Base-by-base conservation (phyloP, 1,140 invertebrate genomes). In the Catajapyx aquilonaris region DNA sequence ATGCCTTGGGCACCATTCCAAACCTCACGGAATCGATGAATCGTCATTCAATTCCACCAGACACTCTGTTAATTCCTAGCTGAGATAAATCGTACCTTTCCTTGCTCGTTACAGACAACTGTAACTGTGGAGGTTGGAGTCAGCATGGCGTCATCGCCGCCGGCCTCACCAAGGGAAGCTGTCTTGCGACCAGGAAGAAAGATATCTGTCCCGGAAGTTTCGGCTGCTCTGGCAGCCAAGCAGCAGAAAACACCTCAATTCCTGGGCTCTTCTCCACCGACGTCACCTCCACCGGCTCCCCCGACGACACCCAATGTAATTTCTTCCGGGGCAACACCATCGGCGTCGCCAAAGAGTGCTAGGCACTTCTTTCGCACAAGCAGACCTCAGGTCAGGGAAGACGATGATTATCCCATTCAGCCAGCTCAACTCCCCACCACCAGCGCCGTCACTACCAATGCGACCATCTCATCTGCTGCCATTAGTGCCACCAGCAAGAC, bases 401-500 rank as follows among this genome's bases (percentile, higher is more conserved):
- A 28, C 7, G 23, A 7, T 28, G 23, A 28, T n/a, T n/a, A n/a
- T n/a, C n/a, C n/a, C n/a, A n/a, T n/a, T n/a, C n/a, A n/a, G n/a
- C n/a, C n/a, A n/a, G n/a, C n/a, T n/a, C n/a, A n/a, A n/a, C n/a
- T n/a, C n/a, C n/a, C n/a, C n/a, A n/a, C n/a, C n/a, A n/a, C n/a
- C n/a, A n/a, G n/a, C n/a, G n/a, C n/a, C n/a, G n/a, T n/a, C n/a
- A n/a, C n/a, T n/a, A n/a, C n/a, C n/a, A n/a, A n/a, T n/a, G n/a
- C n/a, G n/a, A n/a, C n/a, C n/a, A n/a, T n/a, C n/a, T n/a, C n/a
- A n/a, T n/a, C n/a, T n/a, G n/a, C n/a, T n/a, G n/a, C n/a, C n/a
- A n/a, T n/a, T n/a, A n/a, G n/a, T n/a, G n/a, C n/a, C 23, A 28
- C 7, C 7, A 9, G 23, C 13, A 53, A 57, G 31, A 66, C 61